Evolutionary conservation across 2,113 vertebrate species (phyloP).

Genomic region (Alethe castanea): DNA sequence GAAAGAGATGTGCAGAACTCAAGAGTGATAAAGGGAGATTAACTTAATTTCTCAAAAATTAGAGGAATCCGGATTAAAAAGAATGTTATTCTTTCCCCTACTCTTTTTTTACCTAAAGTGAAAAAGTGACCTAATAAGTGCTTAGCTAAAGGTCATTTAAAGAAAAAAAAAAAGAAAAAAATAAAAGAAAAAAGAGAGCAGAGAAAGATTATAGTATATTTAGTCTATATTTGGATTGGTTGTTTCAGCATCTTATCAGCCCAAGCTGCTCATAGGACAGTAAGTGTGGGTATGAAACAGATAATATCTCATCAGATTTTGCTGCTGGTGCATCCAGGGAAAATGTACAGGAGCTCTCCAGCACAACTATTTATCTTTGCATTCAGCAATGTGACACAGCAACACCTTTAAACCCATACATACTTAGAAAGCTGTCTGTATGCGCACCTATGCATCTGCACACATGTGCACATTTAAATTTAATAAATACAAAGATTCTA

Average conservation of each 20-base stretch:
- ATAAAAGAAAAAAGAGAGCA: not conserved
- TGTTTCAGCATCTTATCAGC: conserved; percentile 3
- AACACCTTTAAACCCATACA: not conserved
- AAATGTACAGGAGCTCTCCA: not conserved
- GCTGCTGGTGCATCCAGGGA: not conserved
- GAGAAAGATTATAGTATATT: not conserved
- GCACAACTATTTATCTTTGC: not conserved
- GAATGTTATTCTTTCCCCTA: not conserved
- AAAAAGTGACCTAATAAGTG: not conserved
- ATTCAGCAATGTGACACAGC: not conserved
- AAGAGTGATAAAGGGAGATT: not conserved
- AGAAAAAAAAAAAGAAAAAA: too few relatives aligned
- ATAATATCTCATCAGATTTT: not conserved
- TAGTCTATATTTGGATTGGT: not conserved
- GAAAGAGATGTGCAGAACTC: not conserved
- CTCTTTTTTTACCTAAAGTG: not conserved
- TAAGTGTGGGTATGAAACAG: not conserved
- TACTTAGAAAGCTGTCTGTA: not conserved
- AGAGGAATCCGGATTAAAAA: not conserved
- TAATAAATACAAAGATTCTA: not conserved
- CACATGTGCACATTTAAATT: not conserved
- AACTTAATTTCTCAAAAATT: not conserved
- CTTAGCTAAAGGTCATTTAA: not conserved
- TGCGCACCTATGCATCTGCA: not conserved
- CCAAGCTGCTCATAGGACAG: not conserved